phyloP scores from a whole-genome alignment of 2,113 vertebrate species.

The Dasypus novemcinctus region DNA sequence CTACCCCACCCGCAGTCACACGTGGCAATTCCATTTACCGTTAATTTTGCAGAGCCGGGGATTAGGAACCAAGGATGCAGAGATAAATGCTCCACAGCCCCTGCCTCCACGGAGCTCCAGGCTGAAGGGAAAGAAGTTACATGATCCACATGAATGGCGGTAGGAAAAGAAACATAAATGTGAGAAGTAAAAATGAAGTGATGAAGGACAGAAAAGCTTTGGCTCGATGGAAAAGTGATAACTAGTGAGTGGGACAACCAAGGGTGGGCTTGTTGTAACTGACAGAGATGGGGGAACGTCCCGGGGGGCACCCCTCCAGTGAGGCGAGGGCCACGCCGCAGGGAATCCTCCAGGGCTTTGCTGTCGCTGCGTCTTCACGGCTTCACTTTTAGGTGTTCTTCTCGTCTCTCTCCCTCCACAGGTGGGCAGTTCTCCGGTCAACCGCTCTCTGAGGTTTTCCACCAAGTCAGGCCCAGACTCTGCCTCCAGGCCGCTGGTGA shows the following conservation, averaged over 20 bases:
- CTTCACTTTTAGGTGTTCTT: not conserved
- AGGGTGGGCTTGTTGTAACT: not conserved
- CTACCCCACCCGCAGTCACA: not conserved
- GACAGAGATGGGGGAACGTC: not conserved
- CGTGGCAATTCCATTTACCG: not conserved
- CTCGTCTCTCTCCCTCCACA: not conserved
- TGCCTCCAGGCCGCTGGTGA: too few relatives aligned
- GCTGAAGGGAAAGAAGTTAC: not conserved
- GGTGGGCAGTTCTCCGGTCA: not conserved
- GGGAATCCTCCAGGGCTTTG: not conserved
- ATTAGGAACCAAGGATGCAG: not conserved
- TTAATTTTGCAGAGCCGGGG: not conserved
- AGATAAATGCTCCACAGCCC: not conserved
- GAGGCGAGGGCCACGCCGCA: not conserved
- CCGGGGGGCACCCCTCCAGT: accelerated
- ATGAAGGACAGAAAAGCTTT: not conserved
- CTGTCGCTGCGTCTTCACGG: not conserved
- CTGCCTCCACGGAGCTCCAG: not conserved
- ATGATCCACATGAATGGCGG: not conserved
- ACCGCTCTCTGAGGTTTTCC: not conserved
- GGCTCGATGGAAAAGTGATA: not conserved
- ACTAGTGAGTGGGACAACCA: not conserved
- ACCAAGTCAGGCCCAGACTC: not conserved
- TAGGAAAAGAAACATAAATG: not conserved
- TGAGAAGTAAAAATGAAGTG: not conserved